phyloP scores from a whole-genome alignment of 2,113 vertebrate genomes.

The Apus apus region DNA sequence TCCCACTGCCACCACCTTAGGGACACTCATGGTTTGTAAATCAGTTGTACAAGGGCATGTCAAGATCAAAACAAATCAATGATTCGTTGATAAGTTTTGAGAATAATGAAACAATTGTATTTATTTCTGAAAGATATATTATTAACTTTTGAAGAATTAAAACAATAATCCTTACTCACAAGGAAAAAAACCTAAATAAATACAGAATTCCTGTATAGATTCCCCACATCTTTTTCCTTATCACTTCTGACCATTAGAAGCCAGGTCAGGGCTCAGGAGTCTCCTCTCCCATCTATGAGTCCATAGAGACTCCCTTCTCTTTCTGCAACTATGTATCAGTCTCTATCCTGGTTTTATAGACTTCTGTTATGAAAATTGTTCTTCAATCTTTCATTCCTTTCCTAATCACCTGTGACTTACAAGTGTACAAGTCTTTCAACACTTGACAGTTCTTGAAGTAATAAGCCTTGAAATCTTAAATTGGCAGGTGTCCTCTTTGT shows the following conservation, averaged over 20 bases:
- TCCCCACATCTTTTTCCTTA: not conserved
- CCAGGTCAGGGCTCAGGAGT: too few relatives aligned
- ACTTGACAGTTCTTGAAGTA: not conserved
- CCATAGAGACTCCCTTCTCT: not conserved
- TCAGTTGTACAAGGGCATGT: not conserved
- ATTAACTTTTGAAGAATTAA: not conserved
- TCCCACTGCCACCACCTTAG: not conserved
- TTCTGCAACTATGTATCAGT: not conserved
- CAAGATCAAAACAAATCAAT: not conserved
- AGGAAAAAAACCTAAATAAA: not conserved
- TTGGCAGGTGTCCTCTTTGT: not conserved
- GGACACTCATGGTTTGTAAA: not conserved
- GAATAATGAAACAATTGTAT: not conserved
- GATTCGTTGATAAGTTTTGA: not conserved
- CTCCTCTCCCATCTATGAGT: not conserved
- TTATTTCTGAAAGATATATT: not conserved
- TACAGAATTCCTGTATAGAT: not conserved
- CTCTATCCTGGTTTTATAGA: not conserved
- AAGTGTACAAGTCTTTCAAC: not conserved
- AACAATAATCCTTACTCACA: not conserved
- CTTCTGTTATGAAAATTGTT: not conserved
- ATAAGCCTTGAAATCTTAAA: not conserved
- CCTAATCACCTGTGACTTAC: not conserved
- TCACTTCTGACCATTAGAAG: not conserved
- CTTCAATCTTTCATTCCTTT: not conserved